Conservation (phyloP, 1,140 invertebrate genomes). For the Bombyx mori region ASM3026992v2 NC_085121.1:11523501-11524000, state of each 20-base stretch:
- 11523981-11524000: too few species aligned
- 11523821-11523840: too few species aligned
- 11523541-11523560: slow-evolving; percentile 51
- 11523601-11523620: slow-evolving; percentile 10
- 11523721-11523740: slow-evolving; percentile 22
- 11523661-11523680: too few species aligned
- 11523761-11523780: slow-evolving; percentile 14
- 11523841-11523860: too few species aligned
- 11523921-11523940: too few species aligned
- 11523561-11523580: slow-evolving; percentile 28
- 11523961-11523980: too few species aligned
- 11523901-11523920: too few species aligned
- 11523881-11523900: too few species aligned
- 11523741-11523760: slow-evolving; percentile 20
- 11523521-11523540: slow-evolving; percentile 43
- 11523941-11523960: too few species aligned
- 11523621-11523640: slow-evolving; percentile 9
- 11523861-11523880: too few species aligned
- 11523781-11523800: not conserved
- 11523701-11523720: slow-evolving; percentile 6
- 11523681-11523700: too few species aligned
- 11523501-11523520: slow-evolving; percentile 38
- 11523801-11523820: too few species aligned
- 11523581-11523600: slow-evolving; percentile 27
- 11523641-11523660: slow-evolving; percentile 7